Conservation (phyloP, 2,888 invertebrate genomes). For the Perizoma affinitatum region DNA sequence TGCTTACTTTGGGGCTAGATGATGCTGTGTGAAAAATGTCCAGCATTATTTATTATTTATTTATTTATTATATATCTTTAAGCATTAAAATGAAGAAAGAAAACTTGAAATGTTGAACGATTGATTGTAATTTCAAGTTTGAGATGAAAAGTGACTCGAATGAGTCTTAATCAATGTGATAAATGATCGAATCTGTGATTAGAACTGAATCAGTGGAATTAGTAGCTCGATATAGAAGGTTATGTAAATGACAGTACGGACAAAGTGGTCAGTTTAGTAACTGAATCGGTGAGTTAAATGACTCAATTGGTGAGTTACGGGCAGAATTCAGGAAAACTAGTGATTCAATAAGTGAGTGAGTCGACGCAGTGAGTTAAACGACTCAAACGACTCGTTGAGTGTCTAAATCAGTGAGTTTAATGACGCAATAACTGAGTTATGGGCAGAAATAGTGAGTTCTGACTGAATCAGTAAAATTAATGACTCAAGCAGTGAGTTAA, state of each 20-base stretch:
- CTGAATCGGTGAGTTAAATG: conserved; percentile 2
- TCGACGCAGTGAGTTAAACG: neutral
- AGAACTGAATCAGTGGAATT: no score
- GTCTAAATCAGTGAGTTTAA: conserved; percentile 1
- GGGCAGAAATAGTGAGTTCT: no score
- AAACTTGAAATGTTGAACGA: no score
- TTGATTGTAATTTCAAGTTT: neutral
- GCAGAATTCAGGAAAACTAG: neutral
- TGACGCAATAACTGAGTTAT: neutral
- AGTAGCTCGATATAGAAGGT: no score
- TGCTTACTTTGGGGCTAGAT: no score
- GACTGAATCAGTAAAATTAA: no score
- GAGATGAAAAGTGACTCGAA: conserved; percentile 1
- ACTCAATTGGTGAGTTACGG: conserved; percentile 1
- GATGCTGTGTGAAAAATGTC: no score
- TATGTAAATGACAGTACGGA: no score
- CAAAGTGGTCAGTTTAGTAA: neutral
- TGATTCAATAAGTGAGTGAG: neutral
- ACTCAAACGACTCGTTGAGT: neutral
- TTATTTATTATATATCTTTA: no score
- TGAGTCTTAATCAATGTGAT: neutral
- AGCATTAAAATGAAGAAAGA: no score
- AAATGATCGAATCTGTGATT: neutral
- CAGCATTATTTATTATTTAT: no score
- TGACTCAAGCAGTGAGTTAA: no score